Base-by-base conservation (phyloP, 2,888 invertebrate genomes). In the Sabatieria punctata region DNA sequence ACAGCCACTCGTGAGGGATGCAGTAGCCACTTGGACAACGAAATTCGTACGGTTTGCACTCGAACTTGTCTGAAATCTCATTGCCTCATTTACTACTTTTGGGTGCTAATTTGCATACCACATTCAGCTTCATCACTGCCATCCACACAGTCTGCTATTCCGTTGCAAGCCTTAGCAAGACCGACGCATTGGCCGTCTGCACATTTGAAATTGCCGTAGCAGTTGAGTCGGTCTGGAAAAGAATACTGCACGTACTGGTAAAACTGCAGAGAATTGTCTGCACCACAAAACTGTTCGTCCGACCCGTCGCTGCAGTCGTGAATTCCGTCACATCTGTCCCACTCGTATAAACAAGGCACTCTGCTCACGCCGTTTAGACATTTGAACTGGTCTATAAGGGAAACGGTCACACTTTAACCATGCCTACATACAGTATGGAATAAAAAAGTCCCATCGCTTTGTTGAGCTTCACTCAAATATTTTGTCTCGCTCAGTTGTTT, bases 1-100 rank as follows among this genome's bases (percentile, higher is more conserved):
- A 78, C 22, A 71, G 71, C 74, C 75, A 75, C 1, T 73, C 58
- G 1, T 68, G 56, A 4, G 76, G 76, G 30, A 77, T 71, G 56
- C 77, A 77, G 36, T 73, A 68, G 24, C 70, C 70, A 53, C 56
- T 48, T 49, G 59, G 54, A 53, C 77, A 77, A 18, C 70, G 69
- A 52, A 74, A 72, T 57, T 77, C 77, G 53, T 75, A 50, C 13
- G 2, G 15, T 26, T 47, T 41, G 42, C 51, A 50, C 18, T 43
- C 11, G 41, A 51, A 47, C 1, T 2, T 27, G 22, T 37, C 48
- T 50, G 45, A 22, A 50, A 45, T 4, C 3, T 13, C 22, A 38
- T n/a, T n/a, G n/a, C n/a, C n/a, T n/a, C n/a, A n/a, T n/a, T n/a
- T n/a, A n/a, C n/a, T n/a, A n/a, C n/a, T n/a, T n/a, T n/a, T n/a